Evolutionary conservation across 1,140 invertebrate species (phyloP), one percentile per base, ranked within the genome.

Genomic region (Anthonomus grandis): DNA sequence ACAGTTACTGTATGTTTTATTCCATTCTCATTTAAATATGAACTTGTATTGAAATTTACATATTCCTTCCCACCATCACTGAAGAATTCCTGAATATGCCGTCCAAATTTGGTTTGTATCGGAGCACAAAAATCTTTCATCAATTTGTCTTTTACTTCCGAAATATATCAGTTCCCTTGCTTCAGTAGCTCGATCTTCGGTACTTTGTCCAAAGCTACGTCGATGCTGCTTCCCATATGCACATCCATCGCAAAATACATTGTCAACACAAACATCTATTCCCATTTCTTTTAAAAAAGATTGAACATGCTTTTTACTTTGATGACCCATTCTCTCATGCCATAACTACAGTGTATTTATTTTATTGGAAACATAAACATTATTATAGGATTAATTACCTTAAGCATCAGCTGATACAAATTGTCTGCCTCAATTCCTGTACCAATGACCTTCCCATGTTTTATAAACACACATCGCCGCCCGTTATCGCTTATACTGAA

Each of bases 11-110:
- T n/a, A n/a, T n/a, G n/a, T n/a, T n/a, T n/a, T n/a, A n/a, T 41
- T 22, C 64, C 48, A 73, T 6, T 64, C 57, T 21, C n/a, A n/a
- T n/a, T n/a, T 36, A 39, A n/a, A 68, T 71, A 21, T n/a, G n/a
- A n/a, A n/a, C n/a, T n/a, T n/a, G n/a, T n/a, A n/a, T n/a, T n/a
- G n/a, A n/a, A n/a, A n/a, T 25, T 23, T 52, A 39, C 66, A 47
- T 54, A 50, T 42, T 57, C 21, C 17, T 68, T 65, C 13, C 64
- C 67, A n/a, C n/a, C n/a, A n/a, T n/a, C n/a, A n/a, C n/a, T n/a
- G n/a, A n/a, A n/a, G 10, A n/a, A 9, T 22, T 18, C 13, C 19
- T 10, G 17, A 42, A 42, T 42, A 18, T 10, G 19, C 39, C 10
- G 21, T 5, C 17, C 21, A 12, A 2, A 42, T 12, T 5, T 42